These are phyloP conservation scores for Lates calcarifer DNA, from an alignment of 2,113 vertebrate species.

Conservation along the genomic window DNA sequence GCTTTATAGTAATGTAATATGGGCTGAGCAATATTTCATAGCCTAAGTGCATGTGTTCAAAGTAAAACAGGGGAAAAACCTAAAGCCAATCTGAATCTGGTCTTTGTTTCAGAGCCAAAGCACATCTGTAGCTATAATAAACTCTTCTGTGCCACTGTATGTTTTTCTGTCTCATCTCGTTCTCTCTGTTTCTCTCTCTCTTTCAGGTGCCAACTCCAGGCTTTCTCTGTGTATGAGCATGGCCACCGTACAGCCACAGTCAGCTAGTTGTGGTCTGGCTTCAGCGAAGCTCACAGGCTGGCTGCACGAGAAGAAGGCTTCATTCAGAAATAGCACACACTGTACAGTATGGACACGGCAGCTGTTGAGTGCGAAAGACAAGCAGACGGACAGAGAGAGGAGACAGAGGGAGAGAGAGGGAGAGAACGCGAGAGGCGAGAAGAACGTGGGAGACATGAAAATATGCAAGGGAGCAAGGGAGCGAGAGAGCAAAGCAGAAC, in stretches of 20 bases:
- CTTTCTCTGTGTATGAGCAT: constrained; percentile 61
- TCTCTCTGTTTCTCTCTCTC: constrained; percentile 64
- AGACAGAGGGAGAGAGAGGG: constrained; percentile 72
- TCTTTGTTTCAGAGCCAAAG: constrained; percentile 68
- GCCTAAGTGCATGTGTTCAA: constrained; percentile 57
- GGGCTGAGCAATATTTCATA: constrained; percentile 49
- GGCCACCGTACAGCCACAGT: constrained; percentile 70
- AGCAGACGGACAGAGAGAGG: constrained; percentile 81
- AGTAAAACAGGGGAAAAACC: constrained; percentile 50
- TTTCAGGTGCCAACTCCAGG: constrained; percentile 72
- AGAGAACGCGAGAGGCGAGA: constrained; percentile 69
- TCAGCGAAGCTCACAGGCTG: constrained; percentile 70
- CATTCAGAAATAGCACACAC: constrained; percentile 84
- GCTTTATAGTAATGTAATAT: constrained; percentile 29
- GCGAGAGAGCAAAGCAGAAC: constrained; percentile 80
- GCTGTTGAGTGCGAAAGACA: constrained; percentile 84
- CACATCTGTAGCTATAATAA: constrained; percentile 73
- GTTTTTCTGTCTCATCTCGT: constrained; percentile 71
- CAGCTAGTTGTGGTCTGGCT: constrained; percentile 75
- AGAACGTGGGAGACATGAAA: constrained; percentile 82
- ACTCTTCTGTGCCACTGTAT: constrained; percentile 67
- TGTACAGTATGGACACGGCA: constrained; percentile 83
- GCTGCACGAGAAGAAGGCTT: constrained; percentile 76
- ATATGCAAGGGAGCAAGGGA: constrained; percentile 74
- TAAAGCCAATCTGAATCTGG: constrained; percentile 60